Evolutionary conservation across 2,888 invertebrate species (phyloP).

Genomic region (Quadroppia sp.): DNA sequence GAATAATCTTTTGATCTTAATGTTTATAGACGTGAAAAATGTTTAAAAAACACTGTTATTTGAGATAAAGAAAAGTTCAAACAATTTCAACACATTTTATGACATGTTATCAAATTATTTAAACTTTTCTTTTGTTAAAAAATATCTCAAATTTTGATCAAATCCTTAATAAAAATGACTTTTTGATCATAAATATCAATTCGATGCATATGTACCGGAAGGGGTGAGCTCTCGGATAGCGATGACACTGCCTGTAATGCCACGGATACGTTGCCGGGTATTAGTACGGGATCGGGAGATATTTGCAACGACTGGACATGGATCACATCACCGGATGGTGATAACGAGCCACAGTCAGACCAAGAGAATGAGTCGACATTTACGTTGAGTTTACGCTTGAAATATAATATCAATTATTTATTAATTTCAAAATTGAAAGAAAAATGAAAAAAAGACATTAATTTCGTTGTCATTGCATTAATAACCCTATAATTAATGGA

Average conservation of each 20-base stretch:
- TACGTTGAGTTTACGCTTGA: background rate
- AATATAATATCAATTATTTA: background rate
- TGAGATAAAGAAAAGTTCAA: too few relatives aligned
- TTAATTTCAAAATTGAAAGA: background rate
- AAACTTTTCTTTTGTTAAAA: too few relatives aligned
- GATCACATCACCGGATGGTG: background rate
- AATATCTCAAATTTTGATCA: too few relatives aligned
- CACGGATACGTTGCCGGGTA: background rate
- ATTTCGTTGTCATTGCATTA: background rate
- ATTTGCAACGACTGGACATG: constrained; percentile 4
- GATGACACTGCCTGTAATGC: background rate
- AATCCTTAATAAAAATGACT: too few relatives aligned
- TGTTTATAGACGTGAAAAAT: too few relatives aligned
- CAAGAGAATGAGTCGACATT: constrained; percentile 12
- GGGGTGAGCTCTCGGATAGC: background rate
- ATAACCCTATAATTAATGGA: background rate
- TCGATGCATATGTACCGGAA: background rate
- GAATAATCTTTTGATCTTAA: too few relatives aligned
- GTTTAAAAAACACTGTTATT: too few relatives aligned
- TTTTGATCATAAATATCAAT: background rate
- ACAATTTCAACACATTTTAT: too few relatives aligned
- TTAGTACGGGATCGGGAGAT: constrained; percentile 8
- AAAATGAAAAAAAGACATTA: background rate
- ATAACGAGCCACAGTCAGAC: constrained; percentile 17
- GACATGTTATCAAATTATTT: too few relatives aligned